phyloP scores from a whole-genome alignment of 2,113 vertebrate species.

The Canis aureus region DNA sequence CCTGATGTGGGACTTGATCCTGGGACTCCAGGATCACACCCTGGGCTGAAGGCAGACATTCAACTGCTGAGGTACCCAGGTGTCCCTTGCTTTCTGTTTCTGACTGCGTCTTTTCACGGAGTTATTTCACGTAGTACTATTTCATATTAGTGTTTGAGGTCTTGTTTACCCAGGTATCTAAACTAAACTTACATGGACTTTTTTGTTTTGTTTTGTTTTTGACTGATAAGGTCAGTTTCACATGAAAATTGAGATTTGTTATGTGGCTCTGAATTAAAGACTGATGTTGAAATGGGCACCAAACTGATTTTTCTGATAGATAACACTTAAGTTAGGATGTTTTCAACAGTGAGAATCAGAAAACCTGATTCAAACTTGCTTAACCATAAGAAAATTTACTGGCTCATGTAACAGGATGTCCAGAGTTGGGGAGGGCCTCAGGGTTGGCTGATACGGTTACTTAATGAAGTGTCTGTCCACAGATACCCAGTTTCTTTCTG shows the following conservation, averaged over 20 bases:
- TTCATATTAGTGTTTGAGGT: not conserved
- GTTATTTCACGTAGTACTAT: not conserved
- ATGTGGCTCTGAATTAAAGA: not conserved
- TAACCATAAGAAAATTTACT: not conserved
- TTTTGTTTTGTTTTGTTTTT: not conserved
- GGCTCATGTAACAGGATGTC: not conserved
- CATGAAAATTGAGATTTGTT: not conserved
- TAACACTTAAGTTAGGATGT: not conserved
- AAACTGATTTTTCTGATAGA: not conserved
- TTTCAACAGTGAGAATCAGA: not conserved
- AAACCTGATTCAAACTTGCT: not conserved
- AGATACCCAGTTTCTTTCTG: not conserved
- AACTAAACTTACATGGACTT: not conserved
- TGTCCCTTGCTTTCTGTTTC: not conserved
- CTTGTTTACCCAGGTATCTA: not conserved
- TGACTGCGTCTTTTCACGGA: not conserved
- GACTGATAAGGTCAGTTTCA: not conserved
- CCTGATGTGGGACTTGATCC: no score
- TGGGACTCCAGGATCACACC: no score
- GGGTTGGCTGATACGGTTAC: not conserved
- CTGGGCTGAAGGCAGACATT: no score
- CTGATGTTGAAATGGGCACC: not conserved
- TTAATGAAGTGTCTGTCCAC: not conserved
- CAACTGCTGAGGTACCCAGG: no score
- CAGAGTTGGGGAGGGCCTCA: not conserved